phyloP scores from a whole-genome alignment of 2,113 vertebrate species.

The Alethe castanea region DNA sequence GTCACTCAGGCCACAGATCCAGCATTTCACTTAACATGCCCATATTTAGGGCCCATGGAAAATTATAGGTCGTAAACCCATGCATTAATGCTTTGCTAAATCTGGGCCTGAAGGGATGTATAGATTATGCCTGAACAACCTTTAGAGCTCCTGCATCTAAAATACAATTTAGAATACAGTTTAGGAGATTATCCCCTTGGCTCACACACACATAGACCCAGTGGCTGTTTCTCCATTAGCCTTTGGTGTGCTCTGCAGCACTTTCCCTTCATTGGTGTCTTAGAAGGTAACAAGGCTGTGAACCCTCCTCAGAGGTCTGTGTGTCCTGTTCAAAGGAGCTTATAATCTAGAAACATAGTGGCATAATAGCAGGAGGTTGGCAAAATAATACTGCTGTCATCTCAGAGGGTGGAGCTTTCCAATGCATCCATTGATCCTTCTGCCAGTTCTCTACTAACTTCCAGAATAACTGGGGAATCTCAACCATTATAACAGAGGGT shows the following conservation, averaged over 20 bases:
- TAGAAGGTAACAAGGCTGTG: not conserved
- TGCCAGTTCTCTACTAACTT: not conserved
- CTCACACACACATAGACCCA: not conserved
- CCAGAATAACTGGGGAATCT: not conserved
- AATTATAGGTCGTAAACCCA: constrained; percentile 20
- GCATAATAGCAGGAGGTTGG: not conserved
- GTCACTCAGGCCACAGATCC: not conserved
- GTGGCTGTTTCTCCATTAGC: not conserved
- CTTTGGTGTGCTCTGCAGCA: not conserved
- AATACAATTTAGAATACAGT: constrained; percentile 15
- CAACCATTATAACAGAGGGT: not conserved
- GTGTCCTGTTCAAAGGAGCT: not conserved
- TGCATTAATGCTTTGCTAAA: constrained; percentile 5
- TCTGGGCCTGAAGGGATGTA: constrained; percentile 12
- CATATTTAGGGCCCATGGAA: not conserved
- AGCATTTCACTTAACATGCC: not conserved
- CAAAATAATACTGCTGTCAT: not conserved
- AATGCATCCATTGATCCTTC: not conserved
- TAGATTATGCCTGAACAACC: constrained; percentile 23
- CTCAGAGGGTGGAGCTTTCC: not conserved
- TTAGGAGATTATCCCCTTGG: constrained; percentile 21
- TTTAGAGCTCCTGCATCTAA: constrained; percentile 16
- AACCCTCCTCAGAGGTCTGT: not conserved
- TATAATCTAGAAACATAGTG: not conserved
- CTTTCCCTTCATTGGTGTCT: not conserved